These are phyloP conservation scores for Coptotermes formosanus DNA, from an alignment of 1,140 invertebrate genomes.

Conservation along the genomic window DNA sequence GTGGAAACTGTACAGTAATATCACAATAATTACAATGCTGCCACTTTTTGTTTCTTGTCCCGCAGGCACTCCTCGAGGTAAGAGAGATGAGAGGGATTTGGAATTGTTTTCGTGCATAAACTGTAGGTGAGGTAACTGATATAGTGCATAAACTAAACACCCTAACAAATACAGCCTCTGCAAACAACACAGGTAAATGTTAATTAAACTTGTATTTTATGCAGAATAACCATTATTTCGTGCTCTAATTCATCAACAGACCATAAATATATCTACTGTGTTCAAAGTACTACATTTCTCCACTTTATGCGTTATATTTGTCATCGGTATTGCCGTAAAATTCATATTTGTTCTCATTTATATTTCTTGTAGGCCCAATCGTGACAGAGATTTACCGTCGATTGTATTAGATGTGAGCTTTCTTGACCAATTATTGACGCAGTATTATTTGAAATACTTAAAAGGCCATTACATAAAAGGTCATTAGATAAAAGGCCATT, in stretches of 20 bases:
- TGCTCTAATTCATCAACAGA: neutral
- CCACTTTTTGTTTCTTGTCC: neutral
- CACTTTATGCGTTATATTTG: no score
- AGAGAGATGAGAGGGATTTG: neutral
- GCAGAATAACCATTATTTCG: neutral
- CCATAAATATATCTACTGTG: no score
- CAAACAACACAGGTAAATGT: neutral
- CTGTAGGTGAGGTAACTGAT: neutral
- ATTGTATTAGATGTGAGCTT: no score
- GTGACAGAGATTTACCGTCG: no score
- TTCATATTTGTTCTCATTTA: no score
- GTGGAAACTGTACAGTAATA: neutral
- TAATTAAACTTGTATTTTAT: neutral
- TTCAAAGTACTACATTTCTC: no score
- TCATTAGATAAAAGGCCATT: no score
- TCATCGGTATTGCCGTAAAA: no score
- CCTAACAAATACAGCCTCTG: neutral
- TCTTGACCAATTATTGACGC: no score
- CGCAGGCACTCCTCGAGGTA: constrained; percentile 10
- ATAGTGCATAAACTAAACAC: neutral
- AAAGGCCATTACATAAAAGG: no score
- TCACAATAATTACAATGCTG: neutral
- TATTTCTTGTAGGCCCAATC: no score
- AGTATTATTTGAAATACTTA: no score
- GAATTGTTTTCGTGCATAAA: neutral